Evolutionary conservation across 2,888 invertebrate species (phyloP).

Genomic region (Lasioglossum leucozonium): DNA sequence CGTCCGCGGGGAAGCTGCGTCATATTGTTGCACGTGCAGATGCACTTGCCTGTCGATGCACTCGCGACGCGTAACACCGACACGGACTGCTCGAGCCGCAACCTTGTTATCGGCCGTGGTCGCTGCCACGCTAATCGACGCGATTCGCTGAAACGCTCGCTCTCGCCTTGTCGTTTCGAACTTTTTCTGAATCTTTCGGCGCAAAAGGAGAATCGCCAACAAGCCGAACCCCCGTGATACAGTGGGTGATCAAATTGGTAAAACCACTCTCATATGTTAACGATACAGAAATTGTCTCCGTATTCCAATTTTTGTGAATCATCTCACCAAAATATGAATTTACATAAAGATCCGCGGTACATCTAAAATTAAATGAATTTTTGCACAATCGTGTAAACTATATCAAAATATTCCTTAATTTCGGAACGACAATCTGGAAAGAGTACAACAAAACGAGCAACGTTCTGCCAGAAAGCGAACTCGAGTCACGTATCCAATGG

Average conservation of each 20-base stretch:
- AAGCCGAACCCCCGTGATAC: background rate
- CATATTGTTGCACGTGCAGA: slow-evolving; percentile 68
- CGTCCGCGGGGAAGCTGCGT: slow-evolving; percentile 59
- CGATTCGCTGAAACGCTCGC: slow-evolving; percentile 10
- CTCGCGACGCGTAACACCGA: slow-evolving; percentile 46
- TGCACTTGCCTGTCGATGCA: slow-evolving; percentile 67
- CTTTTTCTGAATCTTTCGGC: background rate
- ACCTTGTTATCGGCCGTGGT: slow-evolving; percentile 24
- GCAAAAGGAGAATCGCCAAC: background rate
- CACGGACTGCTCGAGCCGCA: slow-evolving; percentile 25
- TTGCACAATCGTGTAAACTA: background rate
- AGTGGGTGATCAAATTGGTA: background rate
- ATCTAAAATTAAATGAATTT: background rate
- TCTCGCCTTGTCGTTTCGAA: background rate
- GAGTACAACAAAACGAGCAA: background rate
- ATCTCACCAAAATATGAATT: no score
- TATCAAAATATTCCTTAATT: background rate
- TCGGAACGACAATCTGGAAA: background rate
- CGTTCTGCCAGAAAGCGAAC: background rate
- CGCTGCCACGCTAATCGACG: slow-evolving; percentile 41
- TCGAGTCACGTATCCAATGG: background rate
- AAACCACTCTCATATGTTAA: background rate
- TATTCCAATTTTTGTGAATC: no score
- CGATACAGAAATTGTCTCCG: background rate
- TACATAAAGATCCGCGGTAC: background rate